Conservation (phyloP, 2,797 vertebrate genomes). For the Hylomyscus alleni region DNA sequence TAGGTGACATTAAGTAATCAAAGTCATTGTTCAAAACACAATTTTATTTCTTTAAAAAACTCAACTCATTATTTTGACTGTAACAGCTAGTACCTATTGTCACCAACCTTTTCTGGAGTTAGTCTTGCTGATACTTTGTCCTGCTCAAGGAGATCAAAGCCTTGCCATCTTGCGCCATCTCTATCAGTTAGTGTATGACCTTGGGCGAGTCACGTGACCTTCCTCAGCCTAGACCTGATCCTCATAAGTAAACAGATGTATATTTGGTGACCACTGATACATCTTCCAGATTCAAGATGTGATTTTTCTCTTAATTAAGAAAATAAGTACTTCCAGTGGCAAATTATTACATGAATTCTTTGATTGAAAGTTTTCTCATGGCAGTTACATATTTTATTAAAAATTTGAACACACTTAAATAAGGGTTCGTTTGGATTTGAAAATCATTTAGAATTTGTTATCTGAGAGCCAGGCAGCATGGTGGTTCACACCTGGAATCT, state of each 20-base stretch:
- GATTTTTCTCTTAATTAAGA: slow-evolving; percentile 64
- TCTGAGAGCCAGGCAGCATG: not conserved
- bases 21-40: slow-evolving; percentile 51
- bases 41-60: slow-evolving; percentile 7
- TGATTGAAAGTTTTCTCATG: slow-evolving; percentile 54
- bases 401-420: slow-evolving; percentile 42
- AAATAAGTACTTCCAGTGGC: slow-evolving; percentile 64
- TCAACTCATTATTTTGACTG: slow-evolving; percentile 18
- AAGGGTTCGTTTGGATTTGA: slow-evolving; percentile 29
- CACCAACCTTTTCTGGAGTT: not conserved
- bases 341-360: slow-evolving; percentile 60
- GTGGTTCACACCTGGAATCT: not conserved
- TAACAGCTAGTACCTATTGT: slow-evolving; percentile 16
- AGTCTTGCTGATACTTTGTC: not conserved
- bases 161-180: not conserved
- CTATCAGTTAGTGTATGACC: slow-evolving; percentile 17
- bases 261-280: slow-evolving; percentile 57
- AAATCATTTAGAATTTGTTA: slow-evolving; percentile 47
- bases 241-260: slow-evolving; percentile 62
- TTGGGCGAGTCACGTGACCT: slow-evolving; percentile 66
- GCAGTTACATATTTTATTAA: slow-evolving; percentile 30
- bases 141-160: not conserved
- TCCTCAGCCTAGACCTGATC: slow-evolving; percentile 47
- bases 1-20: slow-evolving; percentile 67
- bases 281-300: not conserved